phyloP scores from a whole-genome alignment of 2,113 vertebrate genomes.

The Trichechus manatus region DNA sequence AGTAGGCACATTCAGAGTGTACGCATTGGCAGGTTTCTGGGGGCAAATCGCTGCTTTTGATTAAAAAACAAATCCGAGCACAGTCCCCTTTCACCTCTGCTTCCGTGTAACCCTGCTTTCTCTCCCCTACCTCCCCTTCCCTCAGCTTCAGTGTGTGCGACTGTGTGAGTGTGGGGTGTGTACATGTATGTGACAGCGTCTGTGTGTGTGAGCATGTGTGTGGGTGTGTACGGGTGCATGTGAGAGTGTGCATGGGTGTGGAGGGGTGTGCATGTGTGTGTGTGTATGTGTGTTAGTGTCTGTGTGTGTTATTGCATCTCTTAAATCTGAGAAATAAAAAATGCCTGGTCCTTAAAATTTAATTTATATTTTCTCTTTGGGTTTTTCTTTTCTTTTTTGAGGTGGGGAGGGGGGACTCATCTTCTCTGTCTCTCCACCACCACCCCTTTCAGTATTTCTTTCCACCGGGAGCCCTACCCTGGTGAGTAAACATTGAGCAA shows the following conservation, averaged over 20 bases:
- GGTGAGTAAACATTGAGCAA: accelerated
- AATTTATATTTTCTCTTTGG: not conserved
- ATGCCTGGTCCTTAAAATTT: not conserved
- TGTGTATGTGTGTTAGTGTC: too few species aligned
- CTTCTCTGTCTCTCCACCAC: not conserved
- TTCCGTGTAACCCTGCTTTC: accelerated
- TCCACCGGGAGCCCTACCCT: not conserved
- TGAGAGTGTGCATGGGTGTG: too few species aligned
- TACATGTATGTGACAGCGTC: too few species aligned
- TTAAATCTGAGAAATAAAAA: not conserved
- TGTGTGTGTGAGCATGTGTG: too few species aligned
- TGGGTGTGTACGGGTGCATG: too few species aligned
- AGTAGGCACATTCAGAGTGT: accelerated
- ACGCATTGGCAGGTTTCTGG: not conserved
- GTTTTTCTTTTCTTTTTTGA: not conserved
- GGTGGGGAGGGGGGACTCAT: not conserved
- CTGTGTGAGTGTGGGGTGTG: not conserved
- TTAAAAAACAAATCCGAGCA: not conserved
- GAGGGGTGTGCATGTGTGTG: not conserved
- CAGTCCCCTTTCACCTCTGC: accelerated
- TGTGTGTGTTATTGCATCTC: too few species aligned
- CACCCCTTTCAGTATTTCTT: not conserved
- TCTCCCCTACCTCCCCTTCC: not conserved
- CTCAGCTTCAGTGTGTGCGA: accelerated
- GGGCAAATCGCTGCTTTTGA: not conserved